Percentiles rank a stretch among this genome's conserved stretches.
Conservation (phyloP, 1,140 invertebrate genomes). For the Drosophila truncata region DNA sequence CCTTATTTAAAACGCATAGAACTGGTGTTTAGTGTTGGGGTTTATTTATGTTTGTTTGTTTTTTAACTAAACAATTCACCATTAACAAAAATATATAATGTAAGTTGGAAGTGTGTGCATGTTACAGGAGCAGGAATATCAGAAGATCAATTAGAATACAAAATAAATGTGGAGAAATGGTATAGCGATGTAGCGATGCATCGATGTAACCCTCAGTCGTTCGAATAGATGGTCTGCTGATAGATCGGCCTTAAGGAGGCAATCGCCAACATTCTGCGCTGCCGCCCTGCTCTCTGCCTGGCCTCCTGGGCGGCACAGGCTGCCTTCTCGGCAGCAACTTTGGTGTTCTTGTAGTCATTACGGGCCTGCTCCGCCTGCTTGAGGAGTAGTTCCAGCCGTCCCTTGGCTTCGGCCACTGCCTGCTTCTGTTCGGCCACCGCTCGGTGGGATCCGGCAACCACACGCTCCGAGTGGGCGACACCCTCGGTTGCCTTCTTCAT, state of each 20-base stretch:
- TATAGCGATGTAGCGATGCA: background rate
- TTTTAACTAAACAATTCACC: background rate
- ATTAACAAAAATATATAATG: background rate
- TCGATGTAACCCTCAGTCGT: too few species aligned
- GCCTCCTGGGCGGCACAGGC: constrained; percentile 88
- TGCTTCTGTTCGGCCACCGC: constrained; percentile 21
- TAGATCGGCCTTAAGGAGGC: background rate
- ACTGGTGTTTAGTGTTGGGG: background rate
- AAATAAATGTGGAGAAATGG: background rate
- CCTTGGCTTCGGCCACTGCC: constrained; percentile 88
- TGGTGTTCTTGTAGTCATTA: constrained; percentile 87
- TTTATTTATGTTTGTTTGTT: background rate
- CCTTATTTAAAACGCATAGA: background rate
- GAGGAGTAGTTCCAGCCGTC: constrained; percentile 87
- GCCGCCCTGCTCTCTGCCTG: constrained; percentile 40
- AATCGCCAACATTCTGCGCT: background rate
- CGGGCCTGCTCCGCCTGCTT: constrained; percentile 87
- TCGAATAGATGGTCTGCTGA: background rate
- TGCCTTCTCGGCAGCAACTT: constrained; percentile 88
- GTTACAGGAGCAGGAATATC: background rate
- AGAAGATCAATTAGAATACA: background rate
- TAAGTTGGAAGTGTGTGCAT: background rate
- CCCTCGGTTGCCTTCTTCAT: constrained; percentile 85
- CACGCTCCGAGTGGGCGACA: constrained; percentile 87
- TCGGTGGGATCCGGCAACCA: constrained; percentile 86